Percentiles rank a stretch among this genome's conserved stretches.
phyloP scores from a whole-genome alignment of 2,797 vertebrate genomes.

The Nannoperca obscura region DNA sequence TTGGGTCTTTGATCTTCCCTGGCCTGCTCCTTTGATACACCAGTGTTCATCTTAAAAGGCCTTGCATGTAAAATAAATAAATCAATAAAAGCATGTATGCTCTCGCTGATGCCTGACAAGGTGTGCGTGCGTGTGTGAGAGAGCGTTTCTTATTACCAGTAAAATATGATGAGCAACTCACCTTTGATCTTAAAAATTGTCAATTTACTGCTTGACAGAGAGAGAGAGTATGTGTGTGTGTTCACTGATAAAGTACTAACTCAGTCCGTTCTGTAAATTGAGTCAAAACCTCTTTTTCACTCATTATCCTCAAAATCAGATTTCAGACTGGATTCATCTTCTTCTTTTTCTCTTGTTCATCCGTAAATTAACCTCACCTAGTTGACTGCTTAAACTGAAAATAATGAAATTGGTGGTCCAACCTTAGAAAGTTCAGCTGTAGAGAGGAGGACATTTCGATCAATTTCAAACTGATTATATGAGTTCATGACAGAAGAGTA shows the following conservation, averaged over 20 bases:
- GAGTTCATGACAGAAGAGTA: background rate
- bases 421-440: constrained; percentile 10
- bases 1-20: constrained; percentile 73
- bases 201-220: constrained; percentile 62
- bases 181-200: constrained; percentile 72
- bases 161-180: constrained; percentile 53
- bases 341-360: constrained; percentile 11
- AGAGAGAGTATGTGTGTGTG: constrained; percentile 15
- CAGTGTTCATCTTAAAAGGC: constrained; percentile 63
- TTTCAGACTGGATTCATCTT: constrained; percentile 1
- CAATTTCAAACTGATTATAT: background rate
- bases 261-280: constrained; percentile 46
- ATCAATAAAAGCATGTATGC: constrained; percentile 31
- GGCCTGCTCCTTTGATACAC: constrained; percentile 71
- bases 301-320: constrained; percentile 10
- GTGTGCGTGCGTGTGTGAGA: constrained; percentile 17
- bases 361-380: constrained; percentile 11
- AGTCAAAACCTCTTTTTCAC: constrained; percentile 9
- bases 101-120: constrained; percentile 32
- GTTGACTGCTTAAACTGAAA: constrained; percentile 20
- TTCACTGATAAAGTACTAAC: constrained; percentile 36
- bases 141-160: constrained; percentile 66
- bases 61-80: constrained; percentile 29
- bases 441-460: background rate
- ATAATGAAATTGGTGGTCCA: constrained; percentile 3